Base-by-base conservation (phyloP, 92 coral and sea anemone species). In the Pocillopora grandis region DNA sequence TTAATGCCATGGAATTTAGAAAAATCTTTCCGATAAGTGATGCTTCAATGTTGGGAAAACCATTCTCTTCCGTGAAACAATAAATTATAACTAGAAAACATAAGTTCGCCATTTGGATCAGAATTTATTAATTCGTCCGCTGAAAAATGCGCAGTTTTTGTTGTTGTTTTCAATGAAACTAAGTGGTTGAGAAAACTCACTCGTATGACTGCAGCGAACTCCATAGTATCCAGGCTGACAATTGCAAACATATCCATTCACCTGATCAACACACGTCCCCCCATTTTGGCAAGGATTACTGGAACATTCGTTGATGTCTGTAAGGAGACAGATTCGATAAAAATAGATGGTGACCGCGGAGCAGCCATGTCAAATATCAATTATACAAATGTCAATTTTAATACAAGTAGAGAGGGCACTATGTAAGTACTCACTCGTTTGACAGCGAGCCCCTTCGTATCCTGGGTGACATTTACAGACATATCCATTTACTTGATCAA, bases 231-330 rank as follows among this genome's bases (percentile, higher is more conserved):
- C 75, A 33, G 75, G 13, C 4, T 18, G 27, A 27, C 27, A 27
- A 27, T 27, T 27, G 27, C 27, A 27, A 27, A 27, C 27, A 27
- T 27, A 27, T 27, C 27, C 75, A n/a, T 70, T 70, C 14, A 70
- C 56, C 57, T 70, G 75, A 19, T 70, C 75, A 70, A 33, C 56
- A 33, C 75, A 70, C 17, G 56, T 13, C 52, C 56, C 75, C 15
- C 75, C 75, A 57, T 70, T 70, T 35, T 2, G 14, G 15, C 75
- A 70, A 13, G 75, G 75, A 14, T 36, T 35, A 10, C 57, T 70
- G 56, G 75, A 70, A 70, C 75, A 70, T 42, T 70, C 75, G 75
- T 70, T 35, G 18, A 70, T 70, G 37, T 70, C 75, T 71, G 75
- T 5, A 13, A 0, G 48, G 14, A 71, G 31, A 20, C 2, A 20